These are phyloP conservation scores for Chionomys nivalis DNA, from an alignment of 2,113 vertebrate species.

Conservation along the genomic window DNA sequence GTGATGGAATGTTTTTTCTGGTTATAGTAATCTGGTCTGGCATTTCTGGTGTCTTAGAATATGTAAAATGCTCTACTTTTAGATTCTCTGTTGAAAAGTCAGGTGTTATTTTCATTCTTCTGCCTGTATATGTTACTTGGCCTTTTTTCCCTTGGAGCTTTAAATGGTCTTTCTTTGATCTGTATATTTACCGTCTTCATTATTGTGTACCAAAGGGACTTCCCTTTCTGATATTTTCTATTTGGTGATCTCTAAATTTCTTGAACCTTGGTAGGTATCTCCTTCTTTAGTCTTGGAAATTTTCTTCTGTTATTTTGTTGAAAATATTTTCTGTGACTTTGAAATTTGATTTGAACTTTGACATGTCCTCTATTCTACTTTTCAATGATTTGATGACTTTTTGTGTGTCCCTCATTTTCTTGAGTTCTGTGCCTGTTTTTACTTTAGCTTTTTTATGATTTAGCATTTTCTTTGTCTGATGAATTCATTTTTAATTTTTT, in stretches of 20 bases:
- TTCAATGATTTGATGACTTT: not conserved
- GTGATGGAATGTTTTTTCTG: fast-evolving
- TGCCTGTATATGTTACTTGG: not conserved
- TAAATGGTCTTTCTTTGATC: not conserved
- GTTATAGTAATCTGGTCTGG: not conserved
- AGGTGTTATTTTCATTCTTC: not conserved
- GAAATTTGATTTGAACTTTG: fast-evolving
- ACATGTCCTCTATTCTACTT: not conserved
- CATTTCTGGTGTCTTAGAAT: not conserved
- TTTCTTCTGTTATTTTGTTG: not conserved
- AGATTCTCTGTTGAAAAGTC: not conserved
- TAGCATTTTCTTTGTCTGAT: not conserved
- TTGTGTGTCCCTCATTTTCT: not conserved
- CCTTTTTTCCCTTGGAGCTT: not conserved
- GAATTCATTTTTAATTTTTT: not conserved
- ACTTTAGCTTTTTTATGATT: not conserved
- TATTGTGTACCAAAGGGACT: not conserved
- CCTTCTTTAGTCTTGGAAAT: not conserved
- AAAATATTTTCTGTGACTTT: not conserved
- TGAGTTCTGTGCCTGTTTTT: not conserved
- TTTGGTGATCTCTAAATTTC: not conserved
- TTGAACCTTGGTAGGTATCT: not conserved
- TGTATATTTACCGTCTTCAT: not conserved
- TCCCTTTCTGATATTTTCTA: not conserved
- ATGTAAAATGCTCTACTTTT: not conserved